Evolutionary conservation across 2,888 invertebrate genomes (phyloP).

Genomic region (Venustoraphidia nigricollis): DNA sequence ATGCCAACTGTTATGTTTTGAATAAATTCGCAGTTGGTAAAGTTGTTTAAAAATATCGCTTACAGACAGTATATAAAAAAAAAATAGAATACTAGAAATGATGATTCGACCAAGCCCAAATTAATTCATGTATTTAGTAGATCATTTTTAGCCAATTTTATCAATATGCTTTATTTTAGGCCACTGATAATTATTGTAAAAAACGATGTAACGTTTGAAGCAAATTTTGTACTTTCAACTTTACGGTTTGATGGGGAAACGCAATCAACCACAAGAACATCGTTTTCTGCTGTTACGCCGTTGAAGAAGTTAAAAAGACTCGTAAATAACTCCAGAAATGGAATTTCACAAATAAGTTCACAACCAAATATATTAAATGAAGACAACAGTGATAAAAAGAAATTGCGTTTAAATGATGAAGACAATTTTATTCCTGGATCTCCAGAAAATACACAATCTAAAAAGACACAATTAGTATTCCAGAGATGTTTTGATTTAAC

Average conservation of each 20-base stretch:
- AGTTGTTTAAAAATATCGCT: not conserved
- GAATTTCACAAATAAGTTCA: slow-evolving; percentile 6
- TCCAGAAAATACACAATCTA: slow-evolving; percentile 40
- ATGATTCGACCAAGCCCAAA: too few relatives aligned
- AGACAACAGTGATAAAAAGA: slow-evolving; percentile 13
- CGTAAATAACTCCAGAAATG: slow-evolving; percentile 2
- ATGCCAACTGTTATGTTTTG: too few relatives aligned
- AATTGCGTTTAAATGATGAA: slow-evolving; percentile 14
- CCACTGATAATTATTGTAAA: slow-evolving; percentile 63
- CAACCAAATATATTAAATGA: slow-evolving; percentile 10
- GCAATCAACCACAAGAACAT: slow-evolving; percentile 19
- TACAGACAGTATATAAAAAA: not conserved
- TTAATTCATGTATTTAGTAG: not conserved
- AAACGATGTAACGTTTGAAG: slow-evolving; percentile 58
- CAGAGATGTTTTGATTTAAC: slow-evolving; percentile 59
- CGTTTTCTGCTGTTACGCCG: not conserved
- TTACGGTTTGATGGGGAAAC: slow-evolving; percentile 37
- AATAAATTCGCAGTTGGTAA: not conserved
- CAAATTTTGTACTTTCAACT: slow-evolving; percentile 67
- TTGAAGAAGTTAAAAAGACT: not conserved
- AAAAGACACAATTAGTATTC: slow-evolving; percentile 46
- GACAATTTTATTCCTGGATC: slow-evolving; percentile 40
- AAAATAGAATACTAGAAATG: not conserved
- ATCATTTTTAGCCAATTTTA: not conserved
- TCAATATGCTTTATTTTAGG: slow-evolving; percentile 25